Evolutionary conservation across 1,140 invertebrate species (phyloP), one percentile per base, ranked within the genome.

Genomic region (Bicyclus anynana): DNA sequence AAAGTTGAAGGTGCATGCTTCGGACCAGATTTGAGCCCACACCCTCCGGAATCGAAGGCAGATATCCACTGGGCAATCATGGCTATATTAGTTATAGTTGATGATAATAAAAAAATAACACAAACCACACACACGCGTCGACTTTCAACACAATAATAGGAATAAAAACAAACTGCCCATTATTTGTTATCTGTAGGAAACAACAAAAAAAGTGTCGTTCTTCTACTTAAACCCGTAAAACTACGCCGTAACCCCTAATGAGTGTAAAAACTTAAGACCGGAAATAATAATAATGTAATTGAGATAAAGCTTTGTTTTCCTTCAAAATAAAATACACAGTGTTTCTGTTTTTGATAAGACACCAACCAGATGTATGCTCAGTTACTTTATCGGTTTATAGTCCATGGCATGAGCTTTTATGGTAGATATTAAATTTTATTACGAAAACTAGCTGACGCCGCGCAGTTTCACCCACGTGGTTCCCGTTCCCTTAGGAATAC

Each of bases 321-420:
- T 86, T 86, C 70, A 67, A 70, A 82, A 71, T 63, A 77, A 63
- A 78, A 67, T 74, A 69, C n/a, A 68, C 74, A 67, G 70, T 75
- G 77, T 76, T 76, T 74, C 72, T 80, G 72, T 59, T 68, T 53
- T 12, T 74, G 82, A 83, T 85, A 83, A 84, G 78, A 73, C 74
- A 74, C 64, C 40, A 33, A 53, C 72, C 82, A 85, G 82, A 85
- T 85, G 82, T 79, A 59, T 60, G 54, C 44, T 62, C 50, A 37
- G 23, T 38, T 44, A 20, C 10, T 33, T 44, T 20, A 21, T 46
- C 16, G 13, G 10, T 2, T 40, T 17, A 21, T 5, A 48, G 62
- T 53, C 18, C 49, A 65, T 56, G 52, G 5, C 12, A 74, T 48
- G 23, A 53, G 62, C 57, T 48, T 12, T 33, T 37, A 7, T 27